Base-by-base conservation (phyloP, 1,140 invertebrate species). In the Leucophenga varia region DNA sequence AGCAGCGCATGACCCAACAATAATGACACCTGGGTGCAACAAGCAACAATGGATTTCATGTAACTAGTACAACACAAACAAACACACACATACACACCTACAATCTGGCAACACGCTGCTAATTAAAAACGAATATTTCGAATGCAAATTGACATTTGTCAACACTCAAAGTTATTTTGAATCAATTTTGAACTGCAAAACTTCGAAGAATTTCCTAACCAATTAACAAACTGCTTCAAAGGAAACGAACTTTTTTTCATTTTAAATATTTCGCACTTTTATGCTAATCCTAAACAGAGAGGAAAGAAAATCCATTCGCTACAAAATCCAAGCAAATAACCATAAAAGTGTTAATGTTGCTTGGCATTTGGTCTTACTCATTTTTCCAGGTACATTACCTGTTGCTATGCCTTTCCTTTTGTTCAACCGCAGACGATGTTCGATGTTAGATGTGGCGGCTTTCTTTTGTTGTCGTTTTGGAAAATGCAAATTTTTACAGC, bases 141-240 rank as follows among this genome's bases (percentile, higher is more conserved):
- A 65, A 65, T 67, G 61, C 61, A 65, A 65, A 65, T 65, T 65
- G 61, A 65, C 61, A 65, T 65, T 65, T 65, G 61, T 65, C 63
- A 65, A n/a, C 61, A 59, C 63, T 18, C 6, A 17, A 61, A n/a
- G n/a, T n/a, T n/a, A n/a, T n/a, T n/a, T n/a, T n/a, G n/a, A n/a
- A n/a, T n/a, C n/a, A n/a, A n/a, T n/a, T n/a, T n/a, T n/a, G n/a
- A n/a, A n/a, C n/a, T 64, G 61, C 57, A 51, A 54, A 36, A 18
- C 42, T 28, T 38, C 19, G 28, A 25, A 18, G 22, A 21, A 46
- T 44, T 46, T 50, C 41, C 47, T 49, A 41, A 40, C 36, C 39
- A 35, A 31, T 36, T 32, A 41, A 28, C 32, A 25, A 34, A 34
- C 32, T 34, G 32, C 13, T 18, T 18, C 21, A 40, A 37, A 46